A percentile compares a stretch with the other conserved stretches of the same genome.
phyloP scores from a whole-genome alignment of 1,140 invertebrate genomes.

The Watersipora subatra region DNA sequence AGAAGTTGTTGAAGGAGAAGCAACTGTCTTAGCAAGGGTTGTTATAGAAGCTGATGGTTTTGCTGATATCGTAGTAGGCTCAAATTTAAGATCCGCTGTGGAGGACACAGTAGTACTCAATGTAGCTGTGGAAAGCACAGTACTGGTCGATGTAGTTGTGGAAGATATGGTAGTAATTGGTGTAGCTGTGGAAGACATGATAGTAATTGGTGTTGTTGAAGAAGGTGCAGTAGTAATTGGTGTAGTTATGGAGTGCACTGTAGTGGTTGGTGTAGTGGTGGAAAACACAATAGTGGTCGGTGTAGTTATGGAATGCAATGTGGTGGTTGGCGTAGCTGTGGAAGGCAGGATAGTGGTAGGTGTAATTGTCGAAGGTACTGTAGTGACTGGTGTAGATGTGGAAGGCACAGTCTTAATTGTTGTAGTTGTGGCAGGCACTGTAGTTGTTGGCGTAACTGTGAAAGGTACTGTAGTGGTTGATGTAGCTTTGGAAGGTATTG shows the following conservation, averaged over 20 bases:
- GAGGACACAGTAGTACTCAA: constrained; percentile 1
- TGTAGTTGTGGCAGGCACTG: neutral
- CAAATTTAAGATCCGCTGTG: constrained; percentile 2
- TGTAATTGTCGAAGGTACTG: constrained; percentile 24
- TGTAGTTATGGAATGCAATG: too few species aligned
- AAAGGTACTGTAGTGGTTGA: neutral
- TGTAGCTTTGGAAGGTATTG: neutral
- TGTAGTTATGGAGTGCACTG: neutral
- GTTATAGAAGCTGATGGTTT: constrained; percentile 6
- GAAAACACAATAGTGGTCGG: neutral
- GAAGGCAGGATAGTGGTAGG: constrained; percentile 19
- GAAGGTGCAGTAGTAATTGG: constrained; percentile 1
- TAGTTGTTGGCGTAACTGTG: neutral
- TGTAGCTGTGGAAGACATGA: neutral
- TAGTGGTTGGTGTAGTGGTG: neutral
- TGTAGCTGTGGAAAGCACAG: neutral
- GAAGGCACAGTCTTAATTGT: neutral
- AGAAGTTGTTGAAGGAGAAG: constrained; percentile 5
- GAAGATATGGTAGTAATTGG: neutral
- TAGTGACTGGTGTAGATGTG: constrained; percentile 21
- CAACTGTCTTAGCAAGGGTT: constrained; percentile 3
- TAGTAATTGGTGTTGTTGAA: neutral
- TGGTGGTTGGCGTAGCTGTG: neutral
- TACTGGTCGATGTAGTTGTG: neutral
- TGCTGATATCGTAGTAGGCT: constrained; percentile 5